Evolutionary conservation across 2,888 invertebrate genomes (phyloP).

Genomic region (Sussaba pulchella): DNA sequence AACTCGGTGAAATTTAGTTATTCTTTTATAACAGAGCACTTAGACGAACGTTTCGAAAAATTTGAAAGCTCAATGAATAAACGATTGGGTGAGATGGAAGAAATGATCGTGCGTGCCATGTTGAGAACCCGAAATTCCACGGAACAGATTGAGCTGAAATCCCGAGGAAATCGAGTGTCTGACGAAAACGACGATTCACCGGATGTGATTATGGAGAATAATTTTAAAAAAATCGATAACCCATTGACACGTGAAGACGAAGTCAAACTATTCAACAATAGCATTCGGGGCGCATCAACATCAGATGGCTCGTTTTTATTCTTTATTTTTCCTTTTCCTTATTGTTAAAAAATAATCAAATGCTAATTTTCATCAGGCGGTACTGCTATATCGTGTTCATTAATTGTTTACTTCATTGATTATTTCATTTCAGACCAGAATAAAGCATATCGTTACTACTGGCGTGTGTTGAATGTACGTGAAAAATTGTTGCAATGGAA

Average conservation of each 20-base stretch:
- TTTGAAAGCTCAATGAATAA: constrained; percentile 72
- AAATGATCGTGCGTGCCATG: constrained; percentile 37
- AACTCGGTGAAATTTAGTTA: no score
- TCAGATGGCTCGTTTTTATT: constrained; percentile 40
- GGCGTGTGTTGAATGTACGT: constrained; percentile 80
- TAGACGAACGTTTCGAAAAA: constrained; percentile 72
- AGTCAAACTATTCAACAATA: constrained; percentile 72
- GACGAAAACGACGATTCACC: not conserved
- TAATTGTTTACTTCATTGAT: not conserved
- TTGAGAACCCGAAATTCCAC: constrained; percentile 20
- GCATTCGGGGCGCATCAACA: constrained; percentile 63
- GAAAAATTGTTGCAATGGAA: constrained; percentile 82
- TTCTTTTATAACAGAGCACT: constrained; percentile 70
- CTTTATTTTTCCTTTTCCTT: not conserved
- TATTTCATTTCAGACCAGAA: constrained; percentile 59
- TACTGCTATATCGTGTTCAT: no score
- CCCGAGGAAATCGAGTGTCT: constrained; percentile 5
- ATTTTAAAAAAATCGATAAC: not conserved
- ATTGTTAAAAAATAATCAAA: not conserved
- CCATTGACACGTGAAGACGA: constrained; percentile 70
- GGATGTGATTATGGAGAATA: constrained; percentile 1
- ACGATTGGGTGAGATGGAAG: constrained; percentile 72
- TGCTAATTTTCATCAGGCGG: constrained; percentile 13
- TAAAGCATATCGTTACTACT: constrained; percentile 81
- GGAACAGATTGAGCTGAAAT: not conserved